Percentiles rank a stretch among this genome's conserved stretches.
Evolutionary conservation across 1,140 invertebrate species (phyloP).

Genomic region (Drosophila ercepeae): DNA sequence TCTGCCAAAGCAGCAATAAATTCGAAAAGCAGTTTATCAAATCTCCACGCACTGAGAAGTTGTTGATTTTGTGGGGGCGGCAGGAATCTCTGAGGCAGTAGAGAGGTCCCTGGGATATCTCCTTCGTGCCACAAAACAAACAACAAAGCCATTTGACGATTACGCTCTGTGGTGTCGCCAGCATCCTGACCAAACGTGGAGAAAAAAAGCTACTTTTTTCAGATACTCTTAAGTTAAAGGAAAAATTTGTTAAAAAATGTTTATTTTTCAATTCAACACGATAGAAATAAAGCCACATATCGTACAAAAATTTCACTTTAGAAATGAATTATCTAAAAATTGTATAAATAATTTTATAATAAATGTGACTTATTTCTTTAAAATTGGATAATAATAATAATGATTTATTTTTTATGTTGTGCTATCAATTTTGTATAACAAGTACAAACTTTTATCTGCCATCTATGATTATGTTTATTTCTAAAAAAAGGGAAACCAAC

Average conservation of each 20-base stretch:
- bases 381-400: no score
- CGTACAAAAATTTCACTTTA: no score
- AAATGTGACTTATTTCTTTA: no score
- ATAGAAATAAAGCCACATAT: no score
- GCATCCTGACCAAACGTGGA: constrained; percentile 13
- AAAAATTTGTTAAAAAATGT: not conserved
- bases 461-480: no score
- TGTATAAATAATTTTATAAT: no score
- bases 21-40: constrained; percentile 81
- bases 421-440: no score
- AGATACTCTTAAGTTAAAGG: constrained; percentile 5
- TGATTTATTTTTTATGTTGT: no score
- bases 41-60: constrained; percentile 61
- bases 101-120: not conserved
- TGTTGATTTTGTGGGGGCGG: not conserved
- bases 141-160: constrained; percentile 45
- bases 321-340: no score
- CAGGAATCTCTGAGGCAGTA: not conserved
- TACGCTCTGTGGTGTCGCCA: constrained; percentile 34
- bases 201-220: not conserved
- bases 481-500: no score
- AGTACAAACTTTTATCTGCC: no score
- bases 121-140: constrained; percentile 45
- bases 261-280: no score
- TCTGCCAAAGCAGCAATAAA: constrained; percentile 77